phyloP scores from a whole-genome alignment of 2,797 vertebrate species.

The Staurois parvus region DNA sequence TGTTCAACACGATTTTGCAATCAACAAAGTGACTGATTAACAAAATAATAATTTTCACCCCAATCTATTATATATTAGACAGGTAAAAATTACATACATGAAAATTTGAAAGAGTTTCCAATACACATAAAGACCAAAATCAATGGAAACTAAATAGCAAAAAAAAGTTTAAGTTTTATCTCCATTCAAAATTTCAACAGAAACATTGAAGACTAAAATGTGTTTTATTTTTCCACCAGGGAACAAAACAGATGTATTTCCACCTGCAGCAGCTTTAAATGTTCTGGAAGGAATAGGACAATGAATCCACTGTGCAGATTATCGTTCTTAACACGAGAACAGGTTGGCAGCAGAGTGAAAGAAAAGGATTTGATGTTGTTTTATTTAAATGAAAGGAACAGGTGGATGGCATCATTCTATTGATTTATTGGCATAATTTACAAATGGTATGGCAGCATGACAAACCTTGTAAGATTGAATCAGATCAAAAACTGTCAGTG shows the following conservation, averaged over 20 bases:
- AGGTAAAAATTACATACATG: too few relatives aligned
- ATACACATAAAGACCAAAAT: too few relatives aligned
- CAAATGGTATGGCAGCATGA: conserved; percentile 50
- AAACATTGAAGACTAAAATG: conserved; percentile 28
- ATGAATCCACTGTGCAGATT: conserved; percentile 48
- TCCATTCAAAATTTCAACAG: conserved; percentile 19
- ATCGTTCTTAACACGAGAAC: conserved; percentile 38
- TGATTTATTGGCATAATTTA: conserved; percentile 59
- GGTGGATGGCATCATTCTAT: conserved; percentile 56
- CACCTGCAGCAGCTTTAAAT: conserved; percentile 51
- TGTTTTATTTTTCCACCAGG: conserved; percentile 30
- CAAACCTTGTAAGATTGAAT: conserved; percentile 52
- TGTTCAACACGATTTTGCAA: too few relatives aligned
- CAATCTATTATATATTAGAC: too few relatives aligned
- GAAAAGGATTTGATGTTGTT: conserved; percentile 52
- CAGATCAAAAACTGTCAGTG: conserved; percentile 47
- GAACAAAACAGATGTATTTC: conserved; percentile 53
- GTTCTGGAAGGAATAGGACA: conserved; percentile 41
- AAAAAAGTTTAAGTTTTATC: conserved; percentile 31
- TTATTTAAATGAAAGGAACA: conserved; percentile 61
- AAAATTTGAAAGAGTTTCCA: too few relatives aligned
- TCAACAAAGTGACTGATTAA: too few relatives aligned
- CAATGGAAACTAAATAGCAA: neutral
- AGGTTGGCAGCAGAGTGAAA: conserved; percentile 50
- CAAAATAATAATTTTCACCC: too few relatives aligned